Percentiles rank a stretch among this genome's conserved stretches.
These are phyloP conservation scores for Bugula neritina DNA, from an alignment of 2,888 invertebrate species.

Conservation along the genomic window DNA sequence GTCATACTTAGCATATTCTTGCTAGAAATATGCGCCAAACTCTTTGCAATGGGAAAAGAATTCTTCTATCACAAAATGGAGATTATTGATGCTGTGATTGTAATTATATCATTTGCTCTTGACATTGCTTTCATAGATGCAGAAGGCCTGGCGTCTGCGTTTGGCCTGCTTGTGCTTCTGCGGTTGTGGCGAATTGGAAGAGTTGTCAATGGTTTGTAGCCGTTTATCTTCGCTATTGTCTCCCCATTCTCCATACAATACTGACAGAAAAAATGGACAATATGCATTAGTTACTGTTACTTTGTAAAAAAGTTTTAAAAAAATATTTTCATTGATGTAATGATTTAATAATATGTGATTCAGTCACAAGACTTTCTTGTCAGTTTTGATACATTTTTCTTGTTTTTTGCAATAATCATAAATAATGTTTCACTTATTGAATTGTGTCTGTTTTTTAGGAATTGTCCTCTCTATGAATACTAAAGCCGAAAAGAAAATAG, in stretches of 20 bases:
- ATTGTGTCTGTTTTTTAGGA: conserved; percentile 35
- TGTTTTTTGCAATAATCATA: neutral
- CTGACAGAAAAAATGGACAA: no score
- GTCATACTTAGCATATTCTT: conserved; percentile 48
- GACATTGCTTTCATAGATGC: conserved; percentile 49
- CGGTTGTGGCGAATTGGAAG: conserved; percentile 54
- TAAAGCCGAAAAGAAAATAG: conserved; percentile 49
- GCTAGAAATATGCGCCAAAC: conserved; percentile 47
- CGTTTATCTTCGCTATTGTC: no score
- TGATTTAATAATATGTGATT: neutral
- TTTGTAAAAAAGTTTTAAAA: neutral
- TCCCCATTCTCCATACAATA: no score
- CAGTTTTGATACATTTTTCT: neutral
- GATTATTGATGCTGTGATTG: conserved; percentile 54
- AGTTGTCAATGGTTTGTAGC: conserved; percentile 54
- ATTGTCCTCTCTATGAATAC: conserved; percentile 49
- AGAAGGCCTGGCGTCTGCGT: conserved; percentile 44
- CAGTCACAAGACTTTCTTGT: neutral
- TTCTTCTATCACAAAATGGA: conserved; percentile 53
- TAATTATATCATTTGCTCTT: conserved; percentile 51
- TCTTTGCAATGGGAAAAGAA: conserved; percentile 49
- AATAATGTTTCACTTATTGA: no score
- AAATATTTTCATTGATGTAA: neutral
- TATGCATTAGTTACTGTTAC: no score
- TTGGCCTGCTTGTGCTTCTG: conserved; percentile 52